Conservation (phyloP, 2,888 invertebrate species). For the Leptinotarsa peninsularis region DNA sequence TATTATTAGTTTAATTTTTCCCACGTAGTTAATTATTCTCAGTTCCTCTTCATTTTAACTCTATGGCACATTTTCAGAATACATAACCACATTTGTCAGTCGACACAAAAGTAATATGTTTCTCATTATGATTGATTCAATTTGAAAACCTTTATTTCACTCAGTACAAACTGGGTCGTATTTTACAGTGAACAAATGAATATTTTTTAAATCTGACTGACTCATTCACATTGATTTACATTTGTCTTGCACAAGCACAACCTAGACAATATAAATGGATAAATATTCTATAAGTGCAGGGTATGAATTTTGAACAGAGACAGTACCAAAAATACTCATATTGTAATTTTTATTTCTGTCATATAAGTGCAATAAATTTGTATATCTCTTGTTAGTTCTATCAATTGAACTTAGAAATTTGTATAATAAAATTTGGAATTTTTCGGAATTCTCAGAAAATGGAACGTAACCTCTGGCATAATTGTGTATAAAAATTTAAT, state of each 20-base stretch:
- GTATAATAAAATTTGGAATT: conserved; percentile 41
- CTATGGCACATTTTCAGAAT: conserved; percentile 35
- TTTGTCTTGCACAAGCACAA: conserved; percentile 45
- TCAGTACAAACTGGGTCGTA: background rate
- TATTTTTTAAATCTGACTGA: background rate
- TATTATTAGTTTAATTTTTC: conserved; percentile 64
- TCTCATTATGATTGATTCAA: background rate
- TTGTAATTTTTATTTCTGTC: conserved; percentile 32
- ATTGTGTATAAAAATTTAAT: conserved; percentile 64
- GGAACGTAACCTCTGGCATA: conserved; percentile 67
- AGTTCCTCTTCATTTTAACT: conserved; percentile 49
- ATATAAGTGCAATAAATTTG: conserved; percentile 49
- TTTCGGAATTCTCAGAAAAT: conserved; percentile 53
- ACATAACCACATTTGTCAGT: background rate
- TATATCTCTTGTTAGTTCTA: conserved; percentile 36
- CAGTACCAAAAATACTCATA: conserved; percentile 49
- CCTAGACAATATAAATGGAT: conserved; percentile 47
- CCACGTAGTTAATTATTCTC: conserved; percentile 45
- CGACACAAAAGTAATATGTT: conserved; percentile 26
- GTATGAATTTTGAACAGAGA: conserved; percentile 52
- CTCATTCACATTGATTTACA: background rate
- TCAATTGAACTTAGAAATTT: conserved; percentile 44
- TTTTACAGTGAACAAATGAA: background rate
- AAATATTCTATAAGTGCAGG: conserved; percentile 51
- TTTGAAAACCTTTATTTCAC: background rate